A percentile compares a stretch with the other conserved stretches of the same genome.
Evolutionary conservation across 2,797 vertebrate species (phyloP).

Genomic region (Amblyopsis hoosieri): DNA sequence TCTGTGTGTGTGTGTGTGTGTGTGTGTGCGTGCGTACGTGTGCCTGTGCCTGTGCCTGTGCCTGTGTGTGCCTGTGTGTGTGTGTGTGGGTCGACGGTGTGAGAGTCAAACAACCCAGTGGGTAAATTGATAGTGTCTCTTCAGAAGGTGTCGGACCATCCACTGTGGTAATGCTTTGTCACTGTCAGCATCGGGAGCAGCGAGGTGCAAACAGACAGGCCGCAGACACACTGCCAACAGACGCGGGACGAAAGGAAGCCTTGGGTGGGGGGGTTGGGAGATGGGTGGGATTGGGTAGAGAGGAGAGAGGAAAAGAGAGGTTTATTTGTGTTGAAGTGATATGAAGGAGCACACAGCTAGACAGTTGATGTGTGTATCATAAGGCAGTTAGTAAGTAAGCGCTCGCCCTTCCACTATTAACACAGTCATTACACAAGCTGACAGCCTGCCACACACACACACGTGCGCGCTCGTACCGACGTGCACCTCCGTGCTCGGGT

Average conservation of each 20-base stretch:
- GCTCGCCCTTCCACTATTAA: conserved; percentile 33
- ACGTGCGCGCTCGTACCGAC: conserved; percentile 14
- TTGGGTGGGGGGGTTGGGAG: background rate
- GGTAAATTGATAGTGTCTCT: conserved; percentile 20
- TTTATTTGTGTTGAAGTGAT: conserved; percentile 60
- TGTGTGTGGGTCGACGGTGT: background rate
- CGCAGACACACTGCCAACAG: conserved; percentile 41
- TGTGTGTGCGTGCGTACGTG: conserved; percentile 24
- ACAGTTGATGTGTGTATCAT: conserved; percentile 60
- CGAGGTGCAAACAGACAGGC: conserved; percentile 60
- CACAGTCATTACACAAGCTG: conserved; percentile 60
- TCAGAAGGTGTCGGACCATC: conserved; percentile 41
- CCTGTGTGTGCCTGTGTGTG: background rate
- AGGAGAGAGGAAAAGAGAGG: conserved; percentile 44
- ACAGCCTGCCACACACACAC: conserved; percentile 52
- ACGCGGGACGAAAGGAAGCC: background rate
- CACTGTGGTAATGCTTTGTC: conserved; percentile 48
- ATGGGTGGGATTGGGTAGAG: background rate
- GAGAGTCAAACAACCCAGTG: background rate
- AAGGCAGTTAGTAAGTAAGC: conserved; percentile 59
- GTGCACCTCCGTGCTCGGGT: conserved; percentile 1
- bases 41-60: too few relatives aligned
- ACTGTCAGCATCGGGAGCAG: conserved; percentile 23
- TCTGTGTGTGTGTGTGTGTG: conserved; percentile 33
- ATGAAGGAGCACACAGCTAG: conserved; percentile 40